These are phyloP conservation scores for Acleris holmiana DNA, from an alignment of 2,888 invertebrate species.

Conservation along the genomic window DNA sequence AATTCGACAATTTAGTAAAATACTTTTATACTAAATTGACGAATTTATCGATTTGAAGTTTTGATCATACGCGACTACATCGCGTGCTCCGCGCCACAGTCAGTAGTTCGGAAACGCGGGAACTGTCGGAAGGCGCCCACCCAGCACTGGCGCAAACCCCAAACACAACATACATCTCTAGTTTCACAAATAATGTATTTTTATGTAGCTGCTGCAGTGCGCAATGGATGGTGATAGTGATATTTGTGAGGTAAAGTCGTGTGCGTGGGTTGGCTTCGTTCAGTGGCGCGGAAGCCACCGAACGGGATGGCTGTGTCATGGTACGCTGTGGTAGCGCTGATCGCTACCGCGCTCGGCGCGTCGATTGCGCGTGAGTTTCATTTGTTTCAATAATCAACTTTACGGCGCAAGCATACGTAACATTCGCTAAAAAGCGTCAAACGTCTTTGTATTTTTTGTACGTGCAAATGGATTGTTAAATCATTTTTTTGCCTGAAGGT, in stretches of 20 bases:
- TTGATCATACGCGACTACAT: slow-evolving; percentile 42
- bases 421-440: slow-evolving; percentile 1
- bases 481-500: too few relatives aligned
- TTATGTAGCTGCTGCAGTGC: neutral
- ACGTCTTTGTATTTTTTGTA: neutral
- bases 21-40: too few relatives aligned
- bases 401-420: slow-evolving; percentile 17
- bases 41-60: neutral
- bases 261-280: slow-evolving; percentile 40
- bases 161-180: slow-evolving; percentile 15
- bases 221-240: neutral
- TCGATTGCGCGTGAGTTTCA: slow-evolving; percentile 73
- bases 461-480: neutral
- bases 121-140: slow-evolving; percentile 61
- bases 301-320: slow-evolving; percentile 71
- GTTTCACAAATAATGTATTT: neutral
- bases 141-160: slow-evolving; percentile 40
- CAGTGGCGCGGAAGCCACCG: slow-evolving; percentile 73
- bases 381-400: slow-evolving; percentile 30
- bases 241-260: slow-evolving; percentile 13
- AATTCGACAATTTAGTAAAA: too few relatives aligned
- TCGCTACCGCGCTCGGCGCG: slow-evolving; percentile 73
- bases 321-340: slow-evolving; percentile 68
- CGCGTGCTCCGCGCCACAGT: slow-evolving; percentile 55
- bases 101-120: slow-evolving; percentile 61